Evolutionary conservation across 2,797 vertebrate species (phyloP).

Genomic region (Novumbra hubbsi): DNA sequence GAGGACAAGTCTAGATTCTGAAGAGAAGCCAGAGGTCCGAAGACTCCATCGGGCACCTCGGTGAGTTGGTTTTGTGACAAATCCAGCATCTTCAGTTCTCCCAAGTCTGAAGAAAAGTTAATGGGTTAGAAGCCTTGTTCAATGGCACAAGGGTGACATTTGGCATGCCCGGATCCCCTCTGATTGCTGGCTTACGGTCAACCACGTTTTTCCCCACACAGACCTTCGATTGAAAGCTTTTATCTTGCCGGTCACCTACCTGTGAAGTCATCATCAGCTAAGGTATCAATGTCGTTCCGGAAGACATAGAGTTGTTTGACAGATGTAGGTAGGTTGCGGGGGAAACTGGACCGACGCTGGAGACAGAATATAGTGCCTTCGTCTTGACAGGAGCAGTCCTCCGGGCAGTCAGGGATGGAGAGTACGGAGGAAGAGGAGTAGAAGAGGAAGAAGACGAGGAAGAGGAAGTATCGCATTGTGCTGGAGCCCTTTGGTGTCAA

Average conservation of each 20-base stretch:
- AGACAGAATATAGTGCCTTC: conserved; percentile 80
- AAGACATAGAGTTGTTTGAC: conserved; percentile 84
- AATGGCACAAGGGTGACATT: background rate
- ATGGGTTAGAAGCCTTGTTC: background rate
- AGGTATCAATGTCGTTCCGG: conserved; percentile 80
- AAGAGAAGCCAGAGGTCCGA: conserved; percentile 80
- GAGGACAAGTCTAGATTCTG: conserved; percentile 91
- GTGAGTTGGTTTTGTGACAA: conserved; percentile 88
- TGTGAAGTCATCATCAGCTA: conserved; percentile 79
- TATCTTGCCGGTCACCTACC: background rate
- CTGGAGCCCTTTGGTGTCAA: conserved; percentile 27
- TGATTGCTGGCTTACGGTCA: background rate
- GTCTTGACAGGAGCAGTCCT: conserved; percentile 75
- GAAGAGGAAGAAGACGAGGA: conserved; percentile 57
- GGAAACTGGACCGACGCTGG: conserved; percentile 68
- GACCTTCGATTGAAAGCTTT: background rate
- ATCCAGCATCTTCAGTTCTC: conserved; percentile 81
- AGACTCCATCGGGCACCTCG: conserved; percentile 83
- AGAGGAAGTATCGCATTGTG: conserved; percentile 50
- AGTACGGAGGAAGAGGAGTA: conserved; percentile 52
- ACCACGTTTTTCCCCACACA: background rate
- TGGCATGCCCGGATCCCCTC: background rate
- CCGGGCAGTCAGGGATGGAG: conserved; percentile 74
- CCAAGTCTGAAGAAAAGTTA: conserved; percentile 58
- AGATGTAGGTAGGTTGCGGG: conserved; percentile 71